phyloP scores from a whole-genome alignment of 2,888 invertebrate genomes.

The Ectemnius continuus region DNA sequence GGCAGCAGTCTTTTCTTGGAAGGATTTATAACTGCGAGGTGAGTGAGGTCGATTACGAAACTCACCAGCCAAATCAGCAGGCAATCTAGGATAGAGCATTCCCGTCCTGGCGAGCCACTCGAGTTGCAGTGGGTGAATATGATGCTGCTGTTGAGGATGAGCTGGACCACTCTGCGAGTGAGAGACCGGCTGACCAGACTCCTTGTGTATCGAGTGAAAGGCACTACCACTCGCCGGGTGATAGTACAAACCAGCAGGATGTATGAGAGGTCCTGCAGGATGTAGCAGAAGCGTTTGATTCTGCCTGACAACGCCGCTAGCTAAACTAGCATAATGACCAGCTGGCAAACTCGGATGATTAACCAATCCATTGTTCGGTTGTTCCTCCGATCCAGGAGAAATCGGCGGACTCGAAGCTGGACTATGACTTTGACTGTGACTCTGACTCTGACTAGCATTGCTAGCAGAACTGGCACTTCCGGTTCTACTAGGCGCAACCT shows the following conservation, averaged over 20 bases:
- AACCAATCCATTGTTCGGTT: constrained; percentile 50
- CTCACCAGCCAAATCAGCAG: constrained; percentile 87
- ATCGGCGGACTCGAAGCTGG: constrained; percentile 87
- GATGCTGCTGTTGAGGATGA: constrained; percentile 82
- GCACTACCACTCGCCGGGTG: constrained; percentile 74
- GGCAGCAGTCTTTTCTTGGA: no score
- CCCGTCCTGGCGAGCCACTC: constrained; percentile 95
- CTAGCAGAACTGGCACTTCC: constrained; percentile 81
- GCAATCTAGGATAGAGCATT: constrained; percentile 93
- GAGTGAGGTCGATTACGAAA: constrained; percentile 30
- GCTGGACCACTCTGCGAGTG: constrained; percentile 65
- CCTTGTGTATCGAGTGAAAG: constrained; percentile 79
- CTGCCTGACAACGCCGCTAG: constrained; percentile 64
- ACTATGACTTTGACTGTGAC: constrained; percentile 83
- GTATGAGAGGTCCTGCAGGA: constrained; percentile 70
- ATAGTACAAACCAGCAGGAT: constrained; percentile 73
- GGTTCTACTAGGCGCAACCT: constrained; percentile 75
- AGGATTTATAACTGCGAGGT: no score
- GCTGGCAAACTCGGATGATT: constrained; percentile 50
- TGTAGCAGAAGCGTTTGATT: constrained; percentile 72
- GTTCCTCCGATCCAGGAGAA: constrained; percentile 91
- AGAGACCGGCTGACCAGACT: constrained; percentile 76
- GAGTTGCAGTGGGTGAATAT: constrained; percentile 84
- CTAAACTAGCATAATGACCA: constrained; percentile 49
- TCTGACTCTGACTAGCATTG: constrained; percentile 80